Evolutionary conservation across 1,140 invertebrate species (phyloP).

Genomic region (Trissolcus basalis): DNA sequence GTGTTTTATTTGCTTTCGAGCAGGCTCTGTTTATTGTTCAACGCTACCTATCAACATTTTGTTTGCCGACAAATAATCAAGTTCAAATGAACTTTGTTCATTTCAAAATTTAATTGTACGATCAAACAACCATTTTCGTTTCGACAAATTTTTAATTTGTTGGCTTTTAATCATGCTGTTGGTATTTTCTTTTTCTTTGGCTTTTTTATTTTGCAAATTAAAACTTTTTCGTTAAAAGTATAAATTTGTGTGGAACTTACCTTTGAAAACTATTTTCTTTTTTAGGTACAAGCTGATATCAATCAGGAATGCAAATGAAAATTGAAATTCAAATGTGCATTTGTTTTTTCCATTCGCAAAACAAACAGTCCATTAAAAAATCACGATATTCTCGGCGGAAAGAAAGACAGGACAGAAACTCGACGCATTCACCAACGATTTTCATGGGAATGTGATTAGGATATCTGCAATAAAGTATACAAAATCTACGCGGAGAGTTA

Average conservation of each 20-base stretch:
- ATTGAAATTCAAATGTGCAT: too few species aligned
- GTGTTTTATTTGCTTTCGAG: conserved; percentile 69
- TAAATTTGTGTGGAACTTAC: background rate
- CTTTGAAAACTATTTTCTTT: conserved; percentile 1
- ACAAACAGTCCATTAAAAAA: too few species aligned
- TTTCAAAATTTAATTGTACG: background rate
- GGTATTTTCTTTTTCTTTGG: too few species aligned
- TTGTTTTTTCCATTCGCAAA: background rate
- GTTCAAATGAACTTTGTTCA: background rate
- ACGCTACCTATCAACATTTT: conserved; percentile 33
- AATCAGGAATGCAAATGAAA: too few species aligned
- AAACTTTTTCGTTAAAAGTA: background rate
- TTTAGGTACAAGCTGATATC: background rate
- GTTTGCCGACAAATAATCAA: background rate
- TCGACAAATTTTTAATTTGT: too few species aligned
- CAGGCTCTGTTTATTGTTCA: conserved; percentile 67
- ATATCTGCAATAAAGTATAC: conserved; percentile 45
- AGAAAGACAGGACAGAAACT: background rate
- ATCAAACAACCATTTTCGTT: too few species aligned
- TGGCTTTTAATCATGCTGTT: too few species aligned
- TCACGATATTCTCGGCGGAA: background rate
- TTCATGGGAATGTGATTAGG: conserved; percentile 44
- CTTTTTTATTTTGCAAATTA: background rate
- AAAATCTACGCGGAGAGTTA: conserved; percentile 28
- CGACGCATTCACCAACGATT: conserved; percentile 3